These are phyloP conservation scores for Emmelina monodactyla DNA, from an alignment of 2,888 invertebrate species.

Conservation along the genomic window DNA sequence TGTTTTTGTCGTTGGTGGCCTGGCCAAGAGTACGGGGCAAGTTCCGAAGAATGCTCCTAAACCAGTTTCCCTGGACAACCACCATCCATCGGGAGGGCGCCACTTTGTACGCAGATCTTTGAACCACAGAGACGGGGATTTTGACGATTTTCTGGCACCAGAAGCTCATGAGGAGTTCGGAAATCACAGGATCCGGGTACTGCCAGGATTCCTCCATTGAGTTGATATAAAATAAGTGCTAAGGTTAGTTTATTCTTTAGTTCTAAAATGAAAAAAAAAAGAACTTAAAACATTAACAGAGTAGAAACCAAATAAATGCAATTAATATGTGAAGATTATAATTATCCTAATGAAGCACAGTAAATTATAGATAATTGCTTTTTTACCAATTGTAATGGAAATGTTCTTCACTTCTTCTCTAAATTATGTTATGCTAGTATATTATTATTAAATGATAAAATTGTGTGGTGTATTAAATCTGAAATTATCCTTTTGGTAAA, in stretches of 20 bases:
- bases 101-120: slow-evolving; percentile 33
- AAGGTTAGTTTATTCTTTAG: slow-evolving; percentile 6
- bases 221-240: slow-evolving; percentile 13
- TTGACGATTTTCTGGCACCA: slow-evolving; percentile 19
- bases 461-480: too few relatives aligned
- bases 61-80: neutral
- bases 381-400: too few relatives aligned
- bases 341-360: neutral
- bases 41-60: neutral
- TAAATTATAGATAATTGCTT: too few relatives aligned
- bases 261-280: too few relatives aligned
- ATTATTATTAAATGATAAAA: too few relatives aligned
- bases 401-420: too few relatives aligned
- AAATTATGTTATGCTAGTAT: too few relatives aligned
- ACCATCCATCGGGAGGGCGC: neutral
- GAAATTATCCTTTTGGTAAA: too few relatives aligned
- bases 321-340: slow-evolving; percentile 12
- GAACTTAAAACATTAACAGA: too few relatives aligned
- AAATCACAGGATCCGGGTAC: slow-evolving; percentile 34
- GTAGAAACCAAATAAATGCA: slow-evolving; percentile 3
- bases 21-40: neutral
- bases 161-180: slow-evolving; percentile 24
- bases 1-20: neutral
- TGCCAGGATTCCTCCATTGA: slow-evolving; percentile 37
- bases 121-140: slow-evolving; percentile 25